Conservation (phyloP, 2,797 vertebrate genomes). For the Enteromius mattozi region DNA sequence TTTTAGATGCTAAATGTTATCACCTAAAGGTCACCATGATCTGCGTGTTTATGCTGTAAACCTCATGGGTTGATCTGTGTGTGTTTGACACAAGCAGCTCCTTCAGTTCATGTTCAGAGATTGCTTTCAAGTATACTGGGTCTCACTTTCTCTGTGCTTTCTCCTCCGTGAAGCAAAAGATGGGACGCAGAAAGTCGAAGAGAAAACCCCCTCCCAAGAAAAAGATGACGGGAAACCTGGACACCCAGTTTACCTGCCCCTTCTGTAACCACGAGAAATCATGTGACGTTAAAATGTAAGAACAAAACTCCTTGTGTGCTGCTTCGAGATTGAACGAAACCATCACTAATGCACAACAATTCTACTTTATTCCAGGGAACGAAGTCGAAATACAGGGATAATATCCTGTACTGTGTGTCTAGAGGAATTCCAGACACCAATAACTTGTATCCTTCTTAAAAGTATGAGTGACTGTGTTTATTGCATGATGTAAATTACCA, state of each 20-base stretch:
- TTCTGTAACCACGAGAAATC: slow-evolving; percentile 97
- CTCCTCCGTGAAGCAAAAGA: slow-evolving; percentile 57
- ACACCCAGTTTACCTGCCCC: slow-evolving; percentile 92
- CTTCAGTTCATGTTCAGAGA: background rate
- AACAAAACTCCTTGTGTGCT: background rate
- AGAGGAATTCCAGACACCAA: slow-evolving; percentile 96
- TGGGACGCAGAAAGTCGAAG: slow-evolving; percentile 94
- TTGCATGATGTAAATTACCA: background rate
- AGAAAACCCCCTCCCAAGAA: slow-evolving; percentile 93
- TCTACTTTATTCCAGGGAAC: slow-evolving; percentile 80
- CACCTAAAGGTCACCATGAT: background rate
- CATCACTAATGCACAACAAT: background rate
- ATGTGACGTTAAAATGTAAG: slow-evolving; percentile 94
- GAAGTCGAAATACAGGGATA: slow-evolving; percentile 91
- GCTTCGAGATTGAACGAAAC: background rate
- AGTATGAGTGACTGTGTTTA: too few species aligned
- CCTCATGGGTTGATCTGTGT: background rate
- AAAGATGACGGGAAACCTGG: slow-evolving; percentile 90
- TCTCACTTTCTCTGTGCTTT: background rate
- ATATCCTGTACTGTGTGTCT: slow-evolving; percentile 94
- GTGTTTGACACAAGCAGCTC: background rate
- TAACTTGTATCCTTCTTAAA: slow-evolving; percentile 92
- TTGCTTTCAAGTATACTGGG: background rate
- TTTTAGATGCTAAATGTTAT: background rate
- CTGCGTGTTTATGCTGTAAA: slow-evolving; percentile 6